Base-by-base conservation (phyloP, 2,888 invertebrate genomes). In the Sphaeridia pumilis region DNA sequence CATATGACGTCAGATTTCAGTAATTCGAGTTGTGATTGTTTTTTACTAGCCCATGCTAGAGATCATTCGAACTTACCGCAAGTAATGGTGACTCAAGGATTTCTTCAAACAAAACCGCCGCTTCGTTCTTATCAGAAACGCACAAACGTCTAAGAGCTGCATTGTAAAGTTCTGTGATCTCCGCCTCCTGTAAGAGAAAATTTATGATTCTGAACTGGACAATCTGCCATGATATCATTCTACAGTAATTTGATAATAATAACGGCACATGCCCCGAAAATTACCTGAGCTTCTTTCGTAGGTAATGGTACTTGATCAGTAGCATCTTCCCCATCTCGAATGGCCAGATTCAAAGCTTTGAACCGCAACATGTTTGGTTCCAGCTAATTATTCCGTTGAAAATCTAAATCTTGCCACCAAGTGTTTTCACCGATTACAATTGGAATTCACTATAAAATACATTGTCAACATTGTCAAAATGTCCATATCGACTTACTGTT, bases 141-240 rank as follows among this genome's bases (percentile, higher is more conserved):
- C 79, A 76, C 67, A 84, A 79, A 31, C 83, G 72, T 47, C 80
- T 77, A 44, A 89, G 73, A 7, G 86, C 86, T 70, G 81, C 80
- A 55, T 84, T 81, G 69, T 89, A 90, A 63, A 83, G 78, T 48
- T 82, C 78, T 46, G 85, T 74, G 0, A 85, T 86, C 61, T 86
- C 84, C 69, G 87, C 84, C 73, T 89, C 89, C 77, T 83, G 67
- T 1, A 69, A 67, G 46, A 46, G 47, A 24, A 21, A 20, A 14
- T 36, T 26, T n/a, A 10, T 52, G 7, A 38, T 38, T 12, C 5
- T 31, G 14, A 47, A 4, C 28, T 46, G 7, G 10, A 17, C 31
- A n/a, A 35, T 14, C 21, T 28, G 14, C 4, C 14, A 7, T 44
- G 21, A 31, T 10, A 10, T 36, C 35, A 50, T 10, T 48, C 17